phyloP scores from a whole-genome alignment of 1,140 invertebrate genomes.

The Sycobia sp. region DNA sequence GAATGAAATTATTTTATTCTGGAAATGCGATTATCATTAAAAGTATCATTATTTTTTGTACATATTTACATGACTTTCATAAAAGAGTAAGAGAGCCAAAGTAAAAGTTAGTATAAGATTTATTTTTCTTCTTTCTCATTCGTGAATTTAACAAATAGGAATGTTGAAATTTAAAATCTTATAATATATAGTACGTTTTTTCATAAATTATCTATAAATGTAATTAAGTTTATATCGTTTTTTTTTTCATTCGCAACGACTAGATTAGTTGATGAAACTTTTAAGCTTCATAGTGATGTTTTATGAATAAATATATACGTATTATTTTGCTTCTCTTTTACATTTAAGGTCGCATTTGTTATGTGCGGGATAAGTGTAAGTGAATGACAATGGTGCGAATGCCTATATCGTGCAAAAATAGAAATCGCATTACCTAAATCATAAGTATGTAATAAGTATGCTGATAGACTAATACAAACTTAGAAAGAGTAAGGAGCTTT shows the following conservation, averaged over 20 bases:
- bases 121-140: conserved; percentile 15
- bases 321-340: conserved; percentile 8
- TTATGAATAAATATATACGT: conserved; percentile 4
- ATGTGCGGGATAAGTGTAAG: background rate
- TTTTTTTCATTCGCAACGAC: conserved; percentile 24
- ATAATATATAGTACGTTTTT: conserved; percentile 19
- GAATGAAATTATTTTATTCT: conserved; percentile 32
- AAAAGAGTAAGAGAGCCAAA: conserved; percentile 22
- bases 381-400: conserved; percentile 16
- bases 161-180: conserved; percentile 42
- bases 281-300: conserved; percentile 11
- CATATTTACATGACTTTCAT: conserved; percentile 48
- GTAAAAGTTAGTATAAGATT: conserved; percentile 20
- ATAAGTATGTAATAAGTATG: no score
- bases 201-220: conserved; percentile 19
- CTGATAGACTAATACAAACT: no score
- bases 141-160: conserved; percentile 46
- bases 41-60: conserved; percentile 41
- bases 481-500: no score
- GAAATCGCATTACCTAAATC: background rate
- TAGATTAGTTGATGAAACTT: conserved; percentile 31
- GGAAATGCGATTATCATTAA: conserved; percentile 18
- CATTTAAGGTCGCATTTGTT: conserved; percentile 1
- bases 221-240: conserved; percentile 12
- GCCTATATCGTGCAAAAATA: conserved; percentile 17